Conservation (phyloP, 2,797 vertebrate species). For the Lerista edwardsae region DNA sequence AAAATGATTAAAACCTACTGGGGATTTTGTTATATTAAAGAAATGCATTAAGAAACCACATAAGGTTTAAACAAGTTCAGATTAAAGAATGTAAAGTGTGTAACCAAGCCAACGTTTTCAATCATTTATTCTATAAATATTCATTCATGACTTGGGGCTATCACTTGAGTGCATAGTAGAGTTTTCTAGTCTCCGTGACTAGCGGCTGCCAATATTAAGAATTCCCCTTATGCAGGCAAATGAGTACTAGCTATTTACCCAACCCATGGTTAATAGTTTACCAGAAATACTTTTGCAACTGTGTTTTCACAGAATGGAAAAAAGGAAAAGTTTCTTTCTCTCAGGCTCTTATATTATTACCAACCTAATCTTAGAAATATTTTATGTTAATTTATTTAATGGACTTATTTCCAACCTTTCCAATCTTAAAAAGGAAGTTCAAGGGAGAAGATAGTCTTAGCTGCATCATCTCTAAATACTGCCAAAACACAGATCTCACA, state of each 20-base stretch:
- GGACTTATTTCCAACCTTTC: too few species aligned
- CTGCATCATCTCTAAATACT: neutral
- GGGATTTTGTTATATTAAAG: neutral
- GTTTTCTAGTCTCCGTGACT: neutral
- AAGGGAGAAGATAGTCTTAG: neutral
- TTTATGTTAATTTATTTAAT: too few species aligned
- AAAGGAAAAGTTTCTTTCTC: neutral
- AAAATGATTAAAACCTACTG: neutral
- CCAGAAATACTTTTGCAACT: neutral
- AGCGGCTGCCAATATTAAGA: conserved; percentile 30
- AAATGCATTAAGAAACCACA: conserved; percentile 8
- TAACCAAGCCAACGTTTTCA: conserved; percentile 42
- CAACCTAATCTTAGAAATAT: neutral
- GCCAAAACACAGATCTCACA: neutral
- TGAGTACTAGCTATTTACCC: neutral
- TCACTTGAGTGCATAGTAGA: neutral
- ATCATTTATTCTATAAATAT: conserved; percentile 18
- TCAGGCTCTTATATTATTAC: neutral
- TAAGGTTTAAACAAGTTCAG: conserved; percentile 25
- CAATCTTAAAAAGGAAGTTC: too few species aligned
- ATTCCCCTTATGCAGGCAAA: neutral
- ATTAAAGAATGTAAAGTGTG: conserved; percentile 33
- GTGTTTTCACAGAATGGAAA: neutral
- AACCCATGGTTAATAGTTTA: neutral
- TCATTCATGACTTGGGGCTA: neutral